Base-by-base conservation (phyloP, 2,113 vertebrate species). In the Varanus salvator region DNA sequence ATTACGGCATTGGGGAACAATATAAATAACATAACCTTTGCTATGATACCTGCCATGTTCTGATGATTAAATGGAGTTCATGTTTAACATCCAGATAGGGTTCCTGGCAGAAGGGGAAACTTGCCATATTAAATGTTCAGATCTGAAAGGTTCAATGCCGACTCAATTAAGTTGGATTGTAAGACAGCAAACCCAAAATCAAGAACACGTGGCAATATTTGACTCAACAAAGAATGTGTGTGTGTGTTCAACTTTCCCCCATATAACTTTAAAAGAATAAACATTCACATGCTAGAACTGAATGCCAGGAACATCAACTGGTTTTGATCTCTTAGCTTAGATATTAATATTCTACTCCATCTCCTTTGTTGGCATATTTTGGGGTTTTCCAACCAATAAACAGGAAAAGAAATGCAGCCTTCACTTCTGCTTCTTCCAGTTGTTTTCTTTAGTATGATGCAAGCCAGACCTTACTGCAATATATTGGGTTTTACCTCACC, bases 191-290 rank as follows among this genome's bases (percentile, higher is more conserved):
- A 95, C 95, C 93, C 94, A 94, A 97, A 97, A 97, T 97, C 94
- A 97, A 92, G 96, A 97, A 97, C 97, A 97, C 97, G 96, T 97
- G 97, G 97, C 91, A 94, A 92, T 95, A 96, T 96, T 95, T 96
- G 96, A 96, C 97, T 97, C 95, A 96, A 96, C 94, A 96, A 96
- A 97, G 96, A 96, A 93, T 94, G 11, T 96, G 91, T 96, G 94
- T 95, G 44, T 7, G 57, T 34, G 69, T 72, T 82, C 89, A 38
- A n/a, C 87, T 93, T 92, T 93, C 92, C 94, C 90, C 34, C 92
- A 93, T 96, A 82, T 96, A 97, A 95, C 92, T 94, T 95, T 97
- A 88, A 95, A 95, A 94, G 94, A 92, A 96, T 96, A 97, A 97
- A 97, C 97, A 97, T 97, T 96, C 97, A 96, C 91, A 95, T 93